phyloP scores from a whole-genome alignment of 37 sponge, comb jelly and placozoan species.

The Bolinopsis microptera region DNA sequence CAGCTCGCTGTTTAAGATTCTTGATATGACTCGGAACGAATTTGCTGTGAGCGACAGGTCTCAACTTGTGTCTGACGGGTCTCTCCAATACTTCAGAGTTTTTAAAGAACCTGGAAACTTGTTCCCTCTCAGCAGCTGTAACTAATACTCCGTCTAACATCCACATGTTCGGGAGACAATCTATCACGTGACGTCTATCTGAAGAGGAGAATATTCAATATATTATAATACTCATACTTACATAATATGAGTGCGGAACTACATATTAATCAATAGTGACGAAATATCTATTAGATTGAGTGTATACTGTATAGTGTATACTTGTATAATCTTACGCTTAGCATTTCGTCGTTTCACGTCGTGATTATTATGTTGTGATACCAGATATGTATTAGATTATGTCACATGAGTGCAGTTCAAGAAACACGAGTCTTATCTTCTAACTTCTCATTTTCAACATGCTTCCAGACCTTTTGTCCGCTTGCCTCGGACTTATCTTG shows the following conservation, averaged over 20 bases:
- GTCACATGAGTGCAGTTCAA: not conserved
- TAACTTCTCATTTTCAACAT: not conserved
- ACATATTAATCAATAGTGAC: too few relatives aligned
- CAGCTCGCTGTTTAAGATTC: not conserved
- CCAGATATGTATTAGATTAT: not conserved
- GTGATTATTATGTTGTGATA: too few relatives aligned
- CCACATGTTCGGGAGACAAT: constrained; percentile 73
- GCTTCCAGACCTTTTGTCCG: not conserved
- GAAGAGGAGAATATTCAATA: too few relatives aligned
- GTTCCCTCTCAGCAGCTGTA: constrained; percentile 74
- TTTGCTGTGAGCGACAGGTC: not conserved
- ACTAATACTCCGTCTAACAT: constrained; percentile 74
- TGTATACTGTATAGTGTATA: too few relatives aligned
- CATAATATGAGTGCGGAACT: too few relatives aligned
- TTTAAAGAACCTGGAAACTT: constrained; percentile 69
- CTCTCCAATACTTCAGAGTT: constrained; percentile 63
- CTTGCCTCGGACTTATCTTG: not conserved
- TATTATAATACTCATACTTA: too few relatives aligned
- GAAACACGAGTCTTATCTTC: not conserved
- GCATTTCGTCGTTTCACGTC: too few relatives aligned
- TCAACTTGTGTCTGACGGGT: constrained; percentile 68
- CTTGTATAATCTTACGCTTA: too few relatives aligned
- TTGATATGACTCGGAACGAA: constrained; percentile 24
- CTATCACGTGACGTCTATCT: constrained; percentile 76
- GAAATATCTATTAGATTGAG: too few relatives aligned